Conservation (phyloP, 2,797 vertebrate species). For the Astyanax mexicanus region DNA sequence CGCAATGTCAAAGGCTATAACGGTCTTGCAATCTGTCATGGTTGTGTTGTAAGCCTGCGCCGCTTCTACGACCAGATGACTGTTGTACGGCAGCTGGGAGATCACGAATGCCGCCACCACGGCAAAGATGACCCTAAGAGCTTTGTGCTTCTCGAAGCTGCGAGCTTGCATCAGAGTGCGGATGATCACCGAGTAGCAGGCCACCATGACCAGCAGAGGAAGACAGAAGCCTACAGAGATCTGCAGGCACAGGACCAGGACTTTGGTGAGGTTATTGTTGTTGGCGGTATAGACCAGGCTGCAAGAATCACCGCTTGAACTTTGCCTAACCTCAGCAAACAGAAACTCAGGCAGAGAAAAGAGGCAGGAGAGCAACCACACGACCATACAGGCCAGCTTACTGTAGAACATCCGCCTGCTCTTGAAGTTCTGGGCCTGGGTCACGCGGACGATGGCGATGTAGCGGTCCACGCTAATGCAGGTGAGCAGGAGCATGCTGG, state of each 20-base stretch:
- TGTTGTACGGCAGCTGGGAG: constrained; percentile 88
- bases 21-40: constrained; percentile 69
- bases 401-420: constrained; percentile 79
- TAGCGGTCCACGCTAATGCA: constrained; percentile 92
- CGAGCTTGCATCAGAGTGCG: constrained; percentile 83
- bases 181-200: constrained; percentile 88
- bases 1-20: constrained; percentile 72
- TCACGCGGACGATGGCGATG: constrained; percentile 83
- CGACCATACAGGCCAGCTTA: constrained; percentile 77
- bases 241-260: constrained; percentile 80
- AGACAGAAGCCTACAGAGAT: constrained; percentile 87
- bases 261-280: constrained; percentile 69
- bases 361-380: constrained; percentile 80
- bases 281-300: constrained; percentile 73
- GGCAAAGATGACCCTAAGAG: constrained; percentile 82
- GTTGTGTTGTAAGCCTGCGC: constrained; percentile 66
- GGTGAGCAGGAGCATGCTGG: constrained; percentile 88
- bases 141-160: constrained; percentile 89
- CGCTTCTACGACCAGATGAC: constrained; percentile 81
- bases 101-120: constrained; percentile 85
- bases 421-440: constrained; percentile 80
- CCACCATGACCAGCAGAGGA: constrained; percentile 82
- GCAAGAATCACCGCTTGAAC: constrained; percentile 65
- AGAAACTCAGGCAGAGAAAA: constrained; percentile 88
- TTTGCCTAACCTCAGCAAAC: constrained; percentile 73